Evolutionary conservation across 1,140 invertebrate genomes (phyloP).

Genomic region (Muscidifurax raptorellus): DNA sequence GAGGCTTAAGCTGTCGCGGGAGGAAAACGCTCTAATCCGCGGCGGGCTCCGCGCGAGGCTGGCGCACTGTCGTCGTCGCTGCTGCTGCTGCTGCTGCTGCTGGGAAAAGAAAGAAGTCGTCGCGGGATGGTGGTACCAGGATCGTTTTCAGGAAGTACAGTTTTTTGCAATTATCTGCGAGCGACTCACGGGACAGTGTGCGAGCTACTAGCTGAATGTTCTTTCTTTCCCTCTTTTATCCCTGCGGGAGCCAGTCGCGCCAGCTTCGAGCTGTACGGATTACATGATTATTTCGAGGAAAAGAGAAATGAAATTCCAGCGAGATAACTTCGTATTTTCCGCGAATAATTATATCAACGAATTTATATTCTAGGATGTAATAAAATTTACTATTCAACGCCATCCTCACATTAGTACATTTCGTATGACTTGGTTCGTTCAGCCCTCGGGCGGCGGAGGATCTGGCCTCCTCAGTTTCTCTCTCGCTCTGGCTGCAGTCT

Average conservation of each 20-base stretch:
- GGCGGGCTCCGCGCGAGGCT: conserved; percentile 49
- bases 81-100: no score
- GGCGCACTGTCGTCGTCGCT: conserved; percentile 29
- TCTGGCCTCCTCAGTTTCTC: neutral
- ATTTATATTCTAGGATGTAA: no score
- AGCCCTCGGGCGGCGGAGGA: conserved; percentile 1
- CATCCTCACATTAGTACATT: no score
- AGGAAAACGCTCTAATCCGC: conserved; percentile 74
- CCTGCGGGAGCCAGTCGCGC: neutral
- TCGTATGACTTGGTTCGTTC: no score
- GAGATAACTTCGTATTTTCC: neutral
- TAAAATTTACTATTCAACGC: no score
- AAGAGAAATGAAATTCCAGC: conserved; percentile 25
- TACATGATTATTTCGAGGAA: conserved; percentile 33
- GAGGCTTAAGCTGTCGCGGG: conserved; percentile 73
- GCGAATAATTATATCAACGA: no score
- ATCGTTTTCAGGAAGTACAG: conserved; percentile 57
- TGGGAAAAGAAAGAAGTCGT: conserved; percentile 32
- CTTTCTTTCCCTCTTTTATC: conserved; percentile 31
- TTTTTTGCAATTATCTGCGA: conserved; percentile 51
- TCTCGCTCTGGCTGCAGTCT: neutral
- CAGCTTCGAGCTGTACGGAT: conserved; percentile 12
- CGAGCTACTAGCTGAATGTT: neutral
- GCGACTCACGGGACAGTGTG: conserved; percentile 20
- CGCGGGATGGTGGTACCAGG: conserved; percentile 61